These are phyloP conservation scores for Alligator mississippiensis DNA, from an alignment of 2,113 vertebrate genomes.

Conservation along the genomic window DNA sequence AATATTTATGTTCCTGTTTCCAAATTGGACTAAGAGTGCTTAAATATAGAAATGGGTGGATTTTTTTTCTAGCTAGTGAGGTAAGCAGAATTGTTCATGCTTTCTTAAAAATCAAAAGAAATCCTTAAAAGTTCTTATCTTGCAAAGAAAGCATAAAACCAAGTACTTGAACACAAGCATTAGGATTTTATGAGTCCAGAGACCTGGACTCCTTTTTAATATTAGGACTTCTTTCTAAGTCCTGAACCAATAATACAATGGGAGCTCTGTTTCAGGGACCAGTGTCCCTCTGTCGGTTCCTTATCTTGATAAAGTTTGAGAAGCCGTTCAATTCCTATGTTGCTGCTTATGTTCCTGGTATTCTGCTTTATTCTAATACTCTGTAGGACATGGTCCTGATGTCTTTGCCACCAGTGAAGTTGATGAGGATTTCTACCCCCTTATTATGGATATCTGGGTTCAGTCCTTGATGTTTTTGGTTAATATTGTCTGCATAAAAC, in stretches of 20 bases:
- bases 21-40: not conserved
- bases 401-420: not conserved
- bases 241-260: fast-evolving
- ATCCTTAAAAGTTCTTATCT: not conserved
- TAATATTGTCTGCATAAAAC: not conserved
- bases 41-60: not conserved
- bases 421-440: constrained; percentile 27
- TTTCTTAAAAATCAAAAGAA: not conserved
- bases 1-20: not conserved
- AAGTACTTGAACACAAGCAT: not conserved
- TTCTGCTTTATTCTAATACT: not conserved
- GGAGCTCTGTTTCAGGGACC: not conserved
- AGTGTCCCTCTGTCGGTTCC: not conserved
- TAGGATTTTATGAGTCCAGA: not conserved
- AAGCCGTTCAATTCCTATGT: not conserved
- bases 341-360: constrained; percentile 13
- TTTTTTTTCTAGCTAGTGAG: not conserved
- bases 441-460: not conserved
- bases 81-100: not conserved
- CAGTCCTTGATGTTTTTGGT: not conserved
- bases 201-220: not conserved
- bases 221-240: not conserved
- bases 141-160: not conserved
- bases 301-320: not conserved
- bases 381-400: not conserved